phyloP scores from a whole-genome alignment of 2,888 invertebrate species.

The Scaptomyza caliginosa region DNA sequence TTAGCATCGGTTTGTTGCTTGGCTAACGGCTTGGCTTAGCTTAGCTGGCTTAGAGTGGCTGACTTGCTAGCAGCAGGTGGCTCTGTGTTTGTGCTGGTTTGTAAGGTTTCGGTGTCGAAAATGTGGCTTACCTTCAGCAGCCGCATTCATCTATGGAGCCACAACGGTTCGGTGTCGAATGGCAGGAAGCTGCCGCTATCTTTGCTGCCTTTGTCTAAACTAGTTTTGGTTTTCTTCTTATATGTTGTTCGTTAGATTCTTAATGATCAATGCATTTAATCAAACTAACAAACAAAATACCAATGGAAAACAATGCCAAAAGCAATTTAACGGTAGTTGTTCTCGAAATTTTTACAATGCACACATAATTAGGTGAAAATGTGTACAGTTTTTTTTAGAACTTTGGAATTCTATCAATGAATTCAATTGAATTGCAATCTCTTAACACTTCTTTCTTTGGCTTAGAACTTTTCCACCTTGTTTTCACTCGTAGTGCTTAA shows the following conservation, averaged over 20 bases:
- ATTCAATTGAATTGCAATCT: slow-evolving; percentile 24
- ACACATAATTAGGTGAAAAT: slow-evolving; percentile 31
- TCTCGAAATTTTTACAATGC: slow-evolving; percentile 37
- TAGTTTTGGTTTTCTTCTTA: slow-evolving; percentile 32
- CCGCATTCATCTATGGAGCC: slow-evolving; percentile 38
- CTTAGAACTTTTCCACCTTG: background rate
- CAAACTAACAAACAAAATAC: slow-evolving; percentile 51
- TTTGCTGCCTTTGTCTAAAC: slow-evolving; percentile 52
- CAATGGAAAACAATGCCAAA: slow-evolving; percentile 49
- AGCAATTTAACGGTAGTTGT: slow-evolving; percentile 66
- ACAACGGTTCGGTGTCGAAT: slow-evolving; percentile 35
- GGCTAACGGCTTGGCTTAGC: slow-evolving; percentile 48
- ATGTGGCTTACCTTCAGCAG: slow-evolving; percentile 75
- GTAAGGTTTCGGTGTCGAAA: slow-evolving; percentile 58
- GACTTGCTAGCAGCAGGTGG: slow-evolving; percentile 59
- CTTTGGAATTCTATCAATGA: slow-evolving; percentile 19
- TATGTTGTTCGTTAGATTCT: slow-evolving; percentile 36
- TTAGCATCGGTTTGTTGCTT: slow-evolving; percentile 11
- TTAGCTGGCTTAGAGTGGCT: slow-evolving; percentile 4
- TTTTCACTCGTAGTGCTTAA: background rate
- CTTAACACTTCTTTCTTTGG: background rate
- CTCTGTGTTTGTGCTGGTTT: slow-evolving; percentile 37
- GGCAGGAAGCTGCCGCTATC: slow-evolving; percentile 63
- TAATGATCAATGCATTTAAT: slow-evolving; percentile 73
- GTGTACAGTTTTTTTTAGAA: slow-evolving; percentile 1